Base-by-base conservation (phyloP, 64 coral and sea anemone species). In the Astreopora myriophthalma region DNA sequence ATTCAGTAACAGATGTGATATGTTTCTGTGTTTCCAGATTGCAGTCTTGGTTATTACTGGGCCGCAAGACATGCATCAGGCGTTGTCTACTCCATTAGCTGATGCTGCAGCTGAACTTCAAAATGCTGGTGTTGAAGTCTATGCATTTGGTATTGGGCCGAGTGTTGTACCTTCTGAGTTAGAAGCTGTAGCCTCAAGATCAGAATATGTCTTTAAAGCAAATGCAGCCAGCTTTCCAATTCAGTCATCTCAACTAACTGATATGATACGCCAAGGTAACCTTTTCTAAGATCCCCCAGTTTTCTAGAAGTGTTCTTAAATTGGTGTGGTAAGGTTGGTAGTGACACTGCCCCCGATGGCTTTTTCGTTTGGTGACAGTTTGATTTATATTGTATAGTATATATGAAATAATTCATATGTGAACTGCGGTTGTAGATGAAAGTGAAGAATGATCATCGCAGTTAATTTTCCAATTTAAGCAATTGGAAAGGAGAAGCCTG, bases 171-270 rank as follows among this genome's bases (percentile, higher is more conserved):
- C 70, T 74, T 83, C 80, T 16, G 27, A 92, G 51, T 71, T 85
- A 35, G 40, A 64, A 33, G 48, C 67, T 71, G 60, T 83, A 22
- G 90, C 90, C 40, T 92, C 90, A 3, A 81, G 83, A 44, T 68
- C 90, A 48, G 80, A 85, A 7, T 67, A 67, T 39, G 80, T 92
- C 28, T 86, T 82, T 23, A 36, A 6, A 36, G 2, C 79, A 14
- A 6, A 64, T 34, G 34, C 32, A 20, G 30, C 19, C 22, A 38
- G 48, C 34, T 63, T 82, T 6, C 79, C 79, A 3, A 64, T 82
- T 5, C 2, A 64, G 6, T 34, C 79, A 20, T 64, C 79, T 61
- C 79, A 82, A 34, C 20, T 82, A 1, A 82, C 33, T 8, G 51
- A 8, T 38, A 61, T 61, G 52, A 82, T 82, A 37, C 32, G 32